phyloP scores from a whole-genome alignment of 2,888 invertebrate genomes.

The Drosophila melanosoma region DNA sequence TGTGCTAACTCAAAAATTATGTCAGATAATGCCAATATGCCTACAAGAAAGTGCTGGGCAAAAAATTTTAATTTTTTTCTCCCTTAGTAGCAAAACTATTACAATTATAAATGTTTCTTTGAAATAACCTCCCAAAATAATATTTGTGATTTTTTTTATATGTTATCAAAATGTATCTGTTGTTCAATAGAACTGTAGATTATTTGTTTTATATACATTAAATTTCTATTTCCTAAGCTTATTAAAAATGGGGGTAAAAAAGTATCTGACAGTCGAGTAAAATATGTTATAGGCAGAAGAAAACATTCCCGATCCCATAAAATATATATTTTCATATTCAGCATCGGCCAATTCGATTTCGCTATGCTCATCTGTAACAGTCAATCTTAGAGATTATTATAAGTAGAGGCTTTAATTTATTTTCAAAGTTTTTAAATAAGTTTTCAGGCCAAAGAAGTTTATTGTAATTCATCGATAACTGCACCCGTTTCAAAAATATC shows the following conservation, averaged over 20 bases:
- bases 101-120: neutral
- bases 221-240: neutral
- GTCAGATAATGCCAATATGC: neutral
- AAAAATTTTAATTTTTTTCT: neutral
- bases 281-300: neutral
- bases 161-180: rapidly evolving
- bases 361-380: neutral
- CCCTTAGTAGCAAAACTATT: neutral
- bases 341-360: neutral
- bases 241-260: rapidly evolving
- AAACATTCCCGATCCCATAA: neutral
- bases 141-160: neutral
- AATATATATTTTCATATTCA: neutral
- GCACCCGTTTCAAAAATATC: neutral
- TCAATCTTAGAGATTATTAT: neutral
- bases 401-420: no score
- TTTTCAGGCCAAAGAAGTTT: rapidly evolving
- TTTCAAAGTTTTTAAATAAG: neutral
- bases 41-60: neutral
- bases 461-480: neutral
- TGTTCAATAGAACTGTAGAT: neutral
- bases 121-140: neutral
- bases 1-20: neutral
- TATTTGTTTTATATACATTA: neutral
- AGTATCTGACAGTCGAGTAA: neutral